A percentile compares a stretch with the other conserved stretches of the same genome.
Conservation (phyloP, 2,797 vertebrate species). For the Dendrocincla fuliginosa region DNA sequence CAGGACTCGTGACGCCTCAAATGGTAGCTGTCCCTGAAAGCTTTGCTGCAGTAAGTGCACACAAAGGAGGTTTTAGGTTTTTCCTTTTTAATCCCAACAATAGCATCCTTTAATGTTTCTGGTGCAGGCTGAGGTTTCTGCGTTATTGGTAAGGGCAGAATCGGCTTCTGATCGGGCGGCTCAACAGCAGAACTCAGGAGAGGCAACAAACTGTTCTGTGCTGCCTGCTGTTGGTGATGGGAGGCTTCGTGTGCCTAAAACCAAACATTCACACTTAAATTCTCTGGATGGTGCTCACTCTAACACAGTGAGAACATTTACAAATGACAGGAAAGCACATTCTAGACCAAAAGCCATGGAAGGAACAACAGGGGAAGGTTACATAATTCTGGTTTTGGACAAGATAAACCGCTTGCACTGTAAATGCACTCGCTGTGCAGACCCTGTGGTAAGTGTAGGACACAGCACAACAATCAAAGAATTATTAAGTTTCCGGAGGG, state of each 20-base stretch:
- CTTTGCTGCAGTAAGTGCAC: constrained; percentile 97
- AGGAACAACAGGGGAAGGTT: background rate
- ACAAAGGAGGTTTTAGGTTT: constrained; percentile 97
- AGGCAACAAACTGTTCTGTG: constrained; percentile 93
- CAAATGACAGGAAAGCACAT: constrained; percentile 16
- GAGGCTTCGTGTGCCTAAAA: constrained; percentile 93
- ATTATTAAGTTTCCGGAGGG: constrained; percentile 56
- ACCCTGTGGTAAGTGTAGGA: background rate
- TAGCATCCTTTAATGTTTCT: constrained; percentile 93
- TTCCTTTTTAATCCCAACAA: constrained; percentile 92
- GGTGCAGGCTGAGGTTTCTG: constrained; percentile 92
- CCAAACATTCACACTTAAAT: constrained; percentile 79
- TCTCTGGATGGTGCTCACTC: background rate
- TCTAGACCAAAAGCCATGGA: background rate
- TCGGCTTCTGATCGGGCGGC: constrained; percentile 94
- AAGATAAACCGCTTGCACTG: background rate
- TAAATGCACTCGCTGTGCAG: background rate
- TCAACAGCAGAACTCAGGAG: constrained; percentile 92
- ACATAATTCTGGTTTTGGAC: background rate
- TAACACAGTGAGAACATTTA: constrained; percentile 15
- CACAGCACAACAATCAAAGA: background rate
- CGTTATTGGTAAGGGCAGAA: constrained; percentile 91
- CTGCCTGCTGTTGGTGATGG: constrained; percentile 96
- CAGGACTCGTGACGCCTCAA: constrained; percentile 95
- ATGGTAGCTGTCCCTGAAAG: constrained; percentile 98